Evolutionary conservation across 2,113 vertebrate species (phyloP).

Genomic region (Paraplagusia blochii): DNA sequence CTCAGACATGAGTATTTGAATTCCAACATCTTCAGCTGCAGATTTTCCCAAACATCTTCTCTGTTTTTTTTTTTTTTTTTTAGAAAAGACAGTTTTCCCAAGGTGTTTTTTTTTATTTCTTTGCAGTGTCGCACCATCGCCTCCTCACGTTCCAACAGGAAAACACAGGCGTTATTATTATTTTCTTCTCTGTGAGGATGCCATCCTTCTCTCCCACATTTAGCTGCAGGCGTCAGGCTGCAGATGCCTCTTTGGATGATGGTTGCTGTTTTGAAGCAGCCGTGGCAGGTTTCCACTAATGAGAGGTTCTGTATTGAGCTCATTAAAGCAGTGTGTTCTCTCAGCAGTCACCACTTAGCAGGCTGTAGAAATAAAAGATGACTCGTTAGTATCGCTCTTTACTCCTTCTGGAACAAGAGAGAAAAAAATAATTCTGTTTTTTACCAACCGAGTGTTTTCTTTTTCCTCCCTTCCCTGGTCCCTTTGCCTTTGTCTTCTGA

Average conservation of each 20-base stretch:
- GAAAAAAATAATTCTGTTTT: no score
- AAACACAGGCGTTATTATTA: conserved; percentile 10
- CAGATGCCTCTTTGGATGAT: conserved; percentile 65
- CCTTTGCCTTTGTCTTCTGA: not conserved
- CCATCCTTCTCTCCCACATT: conserved; percentile 46
- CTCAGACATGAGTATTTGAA: no score
- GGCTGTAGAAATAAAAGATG: not conserved
- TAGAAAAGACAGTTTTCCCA: no score
- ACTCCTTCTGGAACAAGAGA: not conserved
- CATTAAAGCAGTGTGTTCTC: conserved; percentile 46
- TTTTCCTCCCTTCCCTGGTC: no score
- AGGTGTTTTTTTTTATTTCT: no score
- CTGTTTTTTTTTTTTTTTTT: no score
- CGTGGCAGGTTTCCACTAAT: conserved; percentile 52
- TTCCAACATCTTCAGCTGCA: no score
- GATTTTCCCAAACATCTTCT: no score
- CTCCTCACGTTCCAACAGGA: conserved; percentile 19
- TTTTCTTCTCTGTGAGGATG: conserved; percentile 51
- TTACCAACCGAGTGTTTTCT: no score
- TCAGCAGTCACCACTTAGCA: conserved; percentile 25
- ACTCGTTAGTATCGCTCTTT: not conserved
- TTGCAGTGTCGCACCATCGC: no score
- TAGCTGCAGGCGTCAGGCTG: conserved; percentile 47
- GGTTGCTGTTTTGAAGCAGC: conserved; percentile 42
- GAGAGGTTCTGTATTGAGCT: conserved; percentile 48